Conservation (phyloP, 2,797 vertebrate species). For the Natrix natrix region DNA sequence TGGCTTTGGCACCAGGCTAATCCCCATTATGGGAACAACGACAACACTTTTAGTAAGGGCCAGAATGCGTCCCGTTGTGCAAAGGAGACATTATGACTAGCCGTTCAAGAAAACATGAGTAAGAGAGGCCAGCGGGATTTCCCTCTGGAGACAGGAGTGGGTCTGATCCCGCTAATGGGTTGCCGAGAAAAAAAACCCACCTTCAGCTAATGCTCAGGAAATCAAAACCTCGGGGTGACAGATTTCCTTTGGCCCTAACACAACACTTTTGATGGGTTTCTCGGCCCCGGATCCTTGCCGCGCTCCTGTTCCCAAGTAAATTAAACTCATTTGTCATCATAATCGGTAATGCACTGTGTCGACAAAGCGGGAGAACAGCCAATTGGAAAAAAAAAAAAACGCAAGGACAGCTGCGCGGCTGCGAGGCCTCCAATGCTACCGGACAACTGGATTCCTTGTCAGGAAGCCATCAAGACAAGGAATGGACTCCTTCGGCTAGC, state of each 20-base stretch:
- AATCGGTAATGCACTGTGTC: slow-evolving; percentile 61
- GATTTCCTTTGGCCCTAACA: slow-evolving; percentile 34
- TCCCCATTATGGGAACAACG: neutral
- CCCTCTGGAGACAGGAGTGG: neutral
- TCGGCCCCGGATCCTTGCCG: slow-evolving; percentile 34
- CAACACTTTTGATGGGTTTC: slow-evolving; percentile 18
- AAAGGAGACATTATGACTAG: slow-evolving; percentile 32
- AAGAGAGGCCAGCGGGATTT: slow-evolving; percentile 8
- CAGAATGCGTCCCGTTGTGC: slow-evolving; percentile 7
- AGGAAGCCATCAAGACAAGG: neutral
- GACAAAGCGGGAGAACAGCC: slow-evolving; percentile 49
- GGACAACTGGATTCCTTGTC: neutral
- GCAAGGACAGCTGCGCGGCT: neutral
- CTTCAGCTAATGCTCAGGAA: slow-evolving; percentile 42
- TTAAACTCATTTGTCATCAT: slow-evolving; percentile 71
- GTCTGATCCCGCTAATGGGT: slow-evolving; percentile 23
- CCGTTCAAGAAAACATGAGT: slow-evolving; percentile 23
- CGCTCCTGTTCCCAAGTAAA: slow-evolving; percentile 64
- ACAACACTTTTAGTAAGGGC: neutral
- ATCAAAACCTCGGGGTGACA: slow-evolving; percentile 35
- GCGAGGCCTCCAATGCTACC: neutral
- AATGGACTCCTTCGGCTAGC: neutral
- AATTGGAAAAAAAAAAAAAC: slow-evolving; percentile 29
- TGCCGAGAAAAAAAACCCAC: neutral
- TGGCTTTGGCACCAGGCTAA: neutral